Conservation (phyloP, 2,113 vertebrate species). For the Procavia capensis region DNA sequence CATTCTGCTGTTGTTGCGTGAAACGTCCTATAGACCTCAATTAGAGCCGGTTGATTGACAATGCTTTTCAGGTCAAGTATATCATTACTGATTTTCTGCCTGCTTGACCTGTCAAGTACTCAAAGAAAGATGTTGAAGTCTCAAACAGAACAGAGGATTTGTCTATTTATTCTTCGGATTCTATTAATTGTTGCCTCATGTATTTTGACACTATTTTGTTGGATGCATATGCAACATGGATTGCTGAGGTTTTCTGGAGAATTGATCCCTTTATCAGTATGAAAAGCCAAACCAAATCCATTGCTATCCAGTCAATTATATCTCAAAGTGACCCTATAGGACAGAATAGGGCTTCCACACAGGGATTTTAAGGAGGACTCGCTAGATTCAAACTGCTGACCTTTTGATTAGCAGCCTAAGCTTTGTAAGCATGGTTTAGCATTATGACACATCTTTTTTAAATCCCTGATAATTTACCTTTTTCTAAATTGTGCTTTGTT, state of each 20-base stretch:
- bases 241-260: background rate
- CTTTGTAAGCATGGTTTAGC: too few species aligned
- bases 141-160: background rate
- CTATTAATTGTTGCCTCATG: background rate
- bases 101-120: background rate
- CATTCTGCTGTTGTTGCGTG: background rate
- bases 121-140: background rate
- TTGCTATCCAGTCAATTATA: too few species aligned
- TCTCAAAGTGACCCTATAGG: too few species aligned
- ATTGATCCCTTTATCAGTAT: background rate
- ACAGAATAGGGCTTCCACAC: too few species aligned
- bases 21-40: background rate
- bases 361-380: too few species aligned
- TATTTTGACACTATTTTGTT: background rate
- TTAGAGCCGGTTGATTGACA: background rate
- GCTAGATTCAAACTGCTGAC: too few species aligned
- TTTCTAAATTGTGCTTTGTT: background rate
- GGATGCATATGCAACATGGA: background rate
- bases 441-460: too few species aligned
- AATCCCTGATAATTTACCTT: background rate
- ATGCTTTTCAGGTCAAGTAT: background rate
- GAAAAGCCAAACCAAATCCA: too few species aligned
- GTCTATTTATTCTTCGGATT: background rate
- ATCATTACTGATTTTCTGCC: background rate
- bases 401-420: too few species aligned